A percentile compares a stretch with the other conserved stretches of the same genome.
Conservation (phyloP, 2,113 vertebrate species). For the Panthera tigris region DNA sequence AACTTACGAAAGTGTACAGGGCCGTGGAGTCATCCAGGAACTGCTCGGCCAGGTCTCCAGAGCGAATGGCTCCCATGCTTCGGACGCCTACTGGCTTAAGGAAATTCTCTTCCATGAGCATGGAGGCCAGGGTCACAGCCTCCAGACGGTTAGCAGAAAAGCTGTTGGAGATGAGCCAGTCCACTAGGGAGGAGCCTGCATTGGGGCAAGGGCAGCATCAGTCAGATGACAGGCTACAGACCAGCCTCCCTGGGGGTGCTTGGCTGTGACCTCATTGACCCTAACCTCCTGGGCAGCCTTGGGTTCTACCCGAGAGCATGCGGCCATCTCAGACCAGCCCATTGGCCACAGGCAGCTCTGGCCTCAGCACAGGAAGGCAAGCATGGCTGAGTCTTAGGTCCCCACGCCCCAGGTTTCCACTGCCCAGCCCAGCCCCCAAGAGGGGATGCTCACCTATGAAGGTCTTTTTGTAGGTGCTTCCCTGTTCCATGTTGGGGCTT, state of each 20-base stretch:
- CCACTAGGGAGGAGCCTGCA: constrained; percentile 92
- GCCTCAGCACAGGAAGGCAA: neutral
- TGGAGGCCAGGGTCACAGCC: constrained; percentile 91
- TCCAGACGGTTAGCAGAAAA: constrained; percentile 90
- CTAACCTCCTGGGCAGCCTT: neutral
- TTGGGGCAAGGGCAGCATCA: constrained; percentile 37
- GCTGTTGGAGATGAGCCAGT: constrained; percentile 94
- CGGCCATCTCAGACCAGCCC: neutral
- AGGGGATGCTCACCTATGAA: constrained; percentile 89
- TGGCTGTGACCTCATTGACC: neutral
- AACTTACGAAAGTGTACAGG: constrained; percentile 94
- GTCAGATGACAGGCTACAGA: neutral
- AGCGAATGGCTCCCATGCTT: constrained; percentile 88
- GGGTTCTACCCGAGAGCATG: neutral
- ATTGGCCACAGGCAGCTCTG: neutral
- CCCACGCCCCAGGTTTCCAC: neutral
- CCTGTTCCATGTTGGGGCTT: constrained; percentile 91
- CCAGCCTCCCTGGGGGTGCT: neutral
- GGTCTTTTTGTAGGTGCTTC: constrained; percentile 93
- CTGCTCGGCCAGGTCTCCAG: constrained; percentile 88
- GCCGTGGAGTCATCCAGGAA: constrained; percentile 95
- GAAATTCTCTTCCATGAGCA: constrained; percentile 93
- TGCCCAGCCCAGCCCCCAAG: neutral
- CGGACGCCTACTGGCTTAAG: constrained; percentile 88
- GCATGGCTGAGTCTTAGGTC: neutral